Base-by-base conservation (phyloP, 2,113 vertebrate genomes). In the Eclectus roratus region DNA sequence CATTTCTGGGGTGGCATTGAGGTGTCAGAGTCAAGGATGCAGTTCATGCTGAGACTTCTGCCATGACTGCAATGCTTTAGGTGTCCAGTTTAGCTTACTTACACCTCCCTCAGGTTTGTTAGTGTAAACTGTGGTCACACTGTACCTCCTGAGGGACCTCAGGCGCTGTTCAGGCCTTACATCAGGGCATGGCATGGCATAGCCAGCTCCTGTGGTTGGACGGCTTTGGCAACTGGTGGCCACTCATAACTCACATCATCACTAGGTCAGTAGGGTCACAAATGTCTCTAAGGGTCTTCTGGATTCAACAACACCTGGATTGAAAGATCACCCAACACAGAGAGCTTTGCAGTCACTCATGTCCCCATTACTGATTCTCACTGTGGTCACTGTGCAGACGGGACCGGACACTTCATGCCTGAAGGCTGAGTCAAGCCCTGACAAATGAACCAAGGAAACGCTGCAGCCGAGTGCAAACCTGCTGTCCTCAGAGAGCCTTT, bases 391-490 rank as follows among this genome's bases (percentile, higher is more conserved):
- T 33, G n/a, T 63, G 91, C n/a, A 43, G 17, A 63, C 11, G 28
- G 64, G 46, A 25, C 58, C 6, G 28, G 20, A 24, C 46, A 55
- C 47, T 66, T 31, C 64, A 35, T 5, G 14, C 13, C 35, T 63
- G 50, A 52, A 68, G 65, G 28, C 53, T 47, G n/a, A 8, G 7
- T 25, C 85, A 66, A 27, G 8, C 37, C 12, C 33, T 69, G 50
- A 21, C 29, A 27, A 1, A 0, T 2, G 33, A 80, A 55, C 28
- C 58, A 66, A 66, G 80, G 77, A 77, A 63, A 44, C 0, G 0
- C 39, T 52, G 80, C 58, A 52, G 79, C 35, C 88, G 55, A 19
- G 55, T 16, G 28, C 61, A 70, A 56, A 63, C 7, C 64, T 83
- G 10, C 20, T 65, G 60, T 17, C 29, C 21, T 41, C 53, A 28